Base-by-base conservation (phyloP, 2,888 invertebrate genomes). In the Eupeodes latifasciatus region DNA sequence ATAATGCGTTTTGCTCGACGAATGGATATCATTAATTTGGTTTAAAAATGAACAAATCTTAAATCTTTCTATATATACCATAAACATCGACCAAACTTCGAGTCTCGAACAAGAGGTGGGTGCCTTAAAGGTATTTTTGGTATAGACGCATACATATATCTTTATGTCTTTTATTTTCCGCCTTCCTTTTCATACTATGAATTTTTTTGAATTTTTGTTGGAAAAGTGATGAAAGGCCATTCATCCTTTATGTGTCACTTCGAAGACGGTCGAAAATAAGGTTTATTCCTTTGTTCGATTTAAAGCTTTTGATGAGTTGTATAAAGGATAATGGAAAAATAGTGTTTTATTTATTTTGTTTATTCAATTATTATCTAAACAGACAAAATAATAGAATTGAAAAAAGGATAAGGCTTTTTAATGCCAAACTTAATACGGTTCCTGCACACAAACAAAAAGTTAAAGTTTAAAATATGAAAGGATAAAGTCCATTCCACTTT, bases 31-130 rank as follows among this genome's bases (percentile, higher is more conserved):
- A 72, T 57, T 59, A 59, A 72, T 72, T 72, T 40, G 47, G n/a
- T 59, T 72, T 59, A 47, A 72, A 59, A 47, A 72, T 72, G 47
- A 72, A 72, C 59, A 72, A 72, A 72, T 72, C 72, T 59, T 49
- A 72, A 72, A 72, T 72, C 72, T 59, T 59, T 47, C 9, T 12
- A 27, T 57, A 44, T 4, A 40, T 40, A 5, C 40, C 1, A 27
- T 27, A 27, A 27, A 27, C 27, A 27, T 27, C 40, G 5, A 40
- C 40, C 6, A 7, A 9, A 9, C 40, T 40, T 9, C 40, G 9
- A 40, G 1, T 40, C 9, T 10, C 36, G 34, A 55, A 44, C 14
- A 40, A 19, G 55, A 55, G 55, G 19, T 71, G 44, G 3, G 3
- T 55, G 27, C 27, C 3, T 27, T 5, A 9, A 53, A 69, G 12